Evolutionary conservation across 2,888 invertebrate genomes (phyloP).

Genomic region (Drosophila eohydei): DNA sequence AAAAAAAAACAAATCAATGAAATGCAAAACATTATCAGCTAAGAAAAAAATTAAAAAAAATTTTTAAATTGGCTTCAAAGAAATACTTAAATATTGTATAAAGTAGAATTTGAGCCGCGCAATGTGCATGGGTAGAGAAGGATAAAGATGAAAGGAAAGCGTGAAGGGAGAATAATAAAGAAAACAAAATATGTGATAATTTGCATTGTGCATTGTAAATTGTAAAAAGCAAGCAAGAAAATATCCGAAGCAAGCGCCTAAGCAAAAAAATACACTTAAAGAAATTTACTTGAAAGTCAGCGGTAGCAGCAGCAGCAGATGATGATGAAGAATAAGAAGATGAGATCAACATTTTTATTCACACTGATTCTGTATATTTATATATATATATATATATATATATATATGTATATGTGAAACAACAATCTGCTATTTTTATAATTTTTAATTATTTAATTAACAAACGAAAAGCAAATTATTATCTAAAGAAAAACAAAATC

Average conservation of each 20-base stretch:
- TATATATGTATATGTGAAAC: conserved; percentile 17
- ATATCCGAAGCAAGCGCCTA: conserved; percentile 50
- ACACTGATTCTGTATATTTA: conserved; percentile 25
- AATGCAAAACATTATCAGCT: conserved; percentile 11
- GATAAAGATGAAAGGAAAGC: conserved; percentile 6
- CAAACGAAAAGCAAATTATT: conserved; percentile 51
- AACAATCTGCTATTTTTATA: conserved; percentile 65
- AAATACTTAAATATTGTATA: conserved; percentile 67
- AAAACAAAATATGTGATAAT: conserved; percentile 78
- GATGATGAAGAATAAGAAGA: neutral
- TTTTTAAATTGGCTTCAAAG: conserved; percentile 53
- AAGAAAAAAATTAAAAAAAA: conserved; percentile 18
- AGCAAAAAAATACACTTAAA: conserved; percentile 14
- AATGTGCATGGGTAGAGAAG: conserved; percentile 21
- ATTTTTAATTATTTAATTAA: conserved; percentile 62
- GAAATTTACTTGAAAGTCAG: conserved; percentile 28
- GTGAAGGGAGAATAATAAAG: conserved; percentile 25
- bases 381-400: neutral
- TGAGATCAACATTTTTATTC: conserved; percentile 42
- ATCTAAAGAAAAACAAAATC: conserved; percentile 33
- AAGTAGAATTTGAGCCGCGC: conserved; percentile 74
- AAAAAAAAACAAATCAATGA: conserved; percentile 21
- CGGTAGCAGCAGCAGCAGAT: conserved; percentile 22
- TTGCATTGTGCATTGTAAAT: conserved; percentile 83
- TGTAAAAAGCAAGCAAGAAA: conserved; percentile 60